A percentile compares a stretch with the other conserved stretches of the same genome.
Conservation (phyloP, 2,888 invertebrate genomes). For the Beris chalybata region DNA sequence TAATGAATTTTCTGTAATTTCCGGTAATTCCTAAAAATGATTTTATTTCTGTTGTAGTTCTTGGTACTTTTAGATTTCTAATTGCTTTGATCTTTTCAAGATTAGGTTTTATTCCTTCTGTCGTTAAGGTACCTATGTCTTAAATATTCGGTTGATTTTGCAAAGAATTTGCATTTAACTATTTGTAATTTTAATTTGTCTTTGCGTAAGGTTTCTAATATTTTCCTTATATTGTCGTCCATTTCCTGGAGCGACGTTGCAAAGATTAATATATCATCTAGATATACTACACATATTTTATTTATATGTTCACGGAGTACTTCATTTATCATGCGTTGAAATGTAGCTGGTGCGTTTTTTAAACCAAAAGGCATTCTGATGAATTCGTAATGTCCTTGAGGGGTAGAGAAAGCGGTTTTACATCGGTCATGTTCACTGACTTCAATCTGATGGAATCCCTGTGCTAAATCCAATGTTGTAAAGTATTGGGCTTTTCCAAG, state of each 20-base stretch:
- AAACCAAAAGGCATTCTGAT: constrained; percentile 49
- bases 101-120: constrained; percentile 14
- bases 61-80: constrained; percentile 11
- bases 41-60: neutral
- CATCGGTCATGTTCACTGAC: constrained; percentile 35
- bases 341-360: constrained; percentile 48
- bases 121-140: constrained; percentile 1
- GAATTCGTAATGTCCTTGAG: constrained; percentile 43
- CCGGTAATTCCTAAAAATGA: too few relatives aligned
- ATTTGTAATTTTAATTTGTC: constrained; percentile 13
- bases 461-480: too few relatives aligned
- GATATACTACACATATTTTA: too few relatives aligned
- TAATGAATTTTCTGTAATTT: too few relatives aligned
- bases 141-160: constrained; percentile 15
- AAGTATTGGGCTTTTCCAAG: too few relatives aligned
- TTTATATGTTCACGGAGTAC: too few relatives aligned
- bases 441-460: constrained; percentile 24
- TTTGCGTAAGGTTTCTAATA: constrained; percentile 7
- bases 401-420: constrained; percentile 45
- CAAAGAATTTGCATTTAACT: constrained; percentile 7
- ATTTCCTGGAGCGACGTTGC: too few relatives aligned
- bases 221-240: constrained; percentile 2
- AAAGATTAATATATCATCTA: too few relatives aligned
- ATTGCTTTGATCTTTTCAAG: constrained; percentile 1
- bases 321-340: too few relatives aligned